A percentile compares a stretch with the other conserved stretches of the same genome.
These are phyloP conservation scores for Parasteatoda lunata DNA, from an alignment of 2,888 invertebrate species.

Conservation along the genomic window DNA sequence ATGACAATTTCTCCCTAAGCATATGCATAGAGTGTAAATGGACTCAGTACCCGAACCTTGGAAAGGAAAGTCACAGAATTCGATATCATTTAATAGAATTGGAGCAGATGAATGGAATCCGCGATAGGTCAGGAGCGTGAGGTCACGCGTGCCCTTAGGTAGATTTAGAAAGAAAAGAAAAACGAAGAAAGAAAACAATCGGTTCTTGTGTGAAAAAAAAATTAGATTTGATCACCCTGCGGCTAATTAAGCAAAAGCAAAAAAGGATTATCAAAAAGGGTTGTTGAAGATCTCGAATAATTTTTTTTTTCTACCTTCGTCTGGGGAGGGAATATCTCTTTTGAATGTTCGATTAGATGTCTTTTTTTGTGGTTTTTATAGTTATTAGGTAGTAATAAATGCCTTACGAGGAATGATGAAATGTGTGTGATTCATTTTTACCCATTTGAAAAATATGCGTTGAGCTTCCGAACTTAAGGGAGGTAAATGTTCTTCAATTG, in stretches of 20 bases:
- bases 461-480: not conserved
- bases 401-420: slow-evolving; percentile 12
- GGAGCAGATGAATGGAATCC: slow-evolving; percentile 25
- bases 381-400: slow-evolving; percentile 33
- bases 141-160: slow-evolving; percentile 31
- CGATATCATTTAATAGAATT: not conserved
- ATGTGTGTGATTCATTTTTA: slow-evolving; percentile 16
- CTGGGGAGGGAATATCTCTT: not conserved
- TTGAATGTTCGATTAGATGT: slow-evolving; percentile 16
- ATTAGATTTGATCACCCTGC: slow-evolving; percentile 12
- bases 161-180: slow-evolving; percentile 12
- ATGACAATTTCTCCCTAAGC: no score
- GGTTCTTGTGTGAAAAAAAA: not conserved
- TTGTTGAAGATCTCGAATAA: slow-evolving; percentile 12
- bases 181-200: slow-evolving; percentile 21
- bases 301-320: not conserved
- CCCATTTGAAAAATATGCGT: not conserved
- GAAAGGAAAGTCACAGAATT: no score
- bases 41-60: no score
- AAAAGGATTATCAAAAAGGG: slow-evolving; percentile 15
- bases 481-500: slow-evolving; percentile 20
- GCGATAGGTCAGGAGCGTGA: slow-evolving; percentile 45
- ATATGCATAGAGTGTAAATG: no score
- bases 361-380: slow-evolving; percentile 14
- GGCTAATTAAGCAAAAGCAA: slow-evolving; percentile 17